Evolutionary conservation across 1,140 invertebrate genomes (phyloP).

Genomic region (Arctopsyche grandis): DNA sequence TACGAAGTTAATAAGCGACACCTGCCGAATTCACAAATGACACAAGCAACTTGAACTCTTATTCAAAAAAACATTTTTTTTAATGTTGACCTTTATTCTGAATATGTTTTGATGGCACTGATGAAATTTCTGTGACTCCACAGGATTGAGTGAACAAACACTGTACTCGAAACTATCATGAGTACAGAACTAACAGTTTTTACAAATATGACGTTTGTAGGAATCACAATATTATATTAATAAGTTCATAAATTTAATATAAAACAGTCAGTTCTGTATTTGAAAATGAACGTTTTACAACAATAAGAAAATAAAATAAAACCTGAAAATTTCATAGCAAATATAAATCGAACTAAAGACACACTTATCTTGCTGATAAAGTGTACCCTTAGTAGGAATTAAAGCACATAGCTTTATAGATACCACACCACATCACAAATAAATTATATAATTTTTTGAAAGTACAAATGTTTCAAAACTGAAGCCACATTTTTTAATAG

Average conservation of each 20-base stretch:
- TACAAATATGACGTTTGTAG: too few species aligned
- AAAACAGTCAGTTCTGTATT: too few species aligned
- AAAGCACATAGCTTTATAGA: slow-evolving; percentile 28
- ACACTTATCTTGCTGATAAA: slow-evolving; percentile 18
- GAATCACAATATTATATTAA: too few species aligned
- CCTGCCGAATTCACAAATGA: slow-evolving; percentile 69
- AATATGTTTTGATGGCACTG: too few species aligned
- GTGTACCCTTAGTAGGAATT: background rate
- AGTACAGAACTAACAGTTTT: background rate
- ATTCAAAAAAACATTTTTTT: background rate
- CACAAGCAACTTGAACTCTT: slow-evolving; percentile 44
- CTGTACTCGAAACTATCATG: background rate
- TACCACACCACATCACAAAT: slow-evolving; percentile 20
- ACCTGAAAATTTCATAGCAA: slow-evolving; percentile 15
- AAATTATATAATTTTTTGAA: background rate
- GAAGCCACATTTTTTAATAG: too few species aligned
- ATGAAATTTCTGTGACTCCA: background rate
- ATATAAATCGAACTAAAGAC: background rate
- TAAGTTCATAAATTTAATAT: too few species aligned
- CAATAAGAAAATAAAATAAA: background rate
- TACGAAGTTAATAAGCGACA: slow-evolving; percentile 97
- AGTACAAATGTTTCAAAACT: too few species aligned
- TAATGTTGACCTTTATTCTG: background rate
- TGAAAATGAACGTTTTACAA: too few species aligned
- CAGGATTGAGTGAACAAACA: background rate